Evolutionary conservation across 2,888 invertebrate genomes (phyloP).

Genomic region (Patella ulyssiponensis): DNA sequence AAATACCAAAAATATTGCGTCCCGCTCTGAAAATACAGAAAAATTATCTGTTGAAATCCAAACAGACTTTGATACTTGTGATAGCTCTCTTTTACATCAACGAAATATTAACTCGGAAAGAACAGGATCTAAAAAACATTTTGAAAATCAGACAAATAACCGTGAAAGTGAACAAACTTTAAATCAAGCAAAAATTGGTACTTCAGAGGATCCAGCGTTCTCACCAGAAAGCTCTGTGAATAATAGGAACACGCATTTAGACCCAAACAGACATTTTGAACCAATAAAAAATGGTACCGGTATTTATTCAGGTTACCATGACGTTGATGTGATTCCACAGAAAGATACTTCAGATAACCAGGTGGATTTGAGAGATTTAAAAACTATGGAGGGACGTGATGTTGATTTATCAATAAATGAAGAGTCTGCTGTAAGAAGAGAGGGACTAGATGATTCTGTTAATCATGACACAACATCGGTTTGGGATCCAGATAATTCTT

Average conservation of each 20-base stretch:
- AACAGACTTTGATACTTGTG: neutral
- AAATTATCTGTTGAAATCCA: constrained; percentile 3
- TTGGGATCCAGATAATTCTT: neutral
- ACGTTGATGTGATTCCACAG: neutral
- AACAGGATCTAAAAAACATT: neutral
- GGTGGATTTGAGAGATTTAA: neutral
- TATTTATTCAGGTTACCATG: no score
- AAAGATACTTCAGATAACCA: neutral
- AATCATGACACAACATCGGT: neutral
- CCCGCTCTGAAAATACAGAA: neutral
- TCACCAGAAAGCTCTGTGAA: no score
- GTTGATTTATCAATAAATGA: neutral
- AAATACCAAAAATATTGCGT: neutral
- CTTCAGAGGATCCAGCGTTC: no score
- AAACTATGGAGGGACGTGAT: neutral
- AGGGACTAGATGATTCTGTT: neutral
- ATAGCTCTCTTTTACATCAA: neutral
- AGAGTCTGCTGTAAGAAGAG: neutral
- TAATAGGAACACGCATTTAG: no score
- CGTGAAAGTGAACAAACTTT: no score
- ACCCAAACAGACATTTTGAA: no score
- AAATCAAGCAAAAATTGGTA: no score
- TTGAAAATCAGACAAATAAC: no score
- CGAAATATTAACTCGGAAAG: neutral
- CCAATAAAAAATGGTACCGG: no score